Evolutionary conservation across 2,888 invertebrate species (phyloP).

Genomic region (Spicauda simplicius): DNA sequence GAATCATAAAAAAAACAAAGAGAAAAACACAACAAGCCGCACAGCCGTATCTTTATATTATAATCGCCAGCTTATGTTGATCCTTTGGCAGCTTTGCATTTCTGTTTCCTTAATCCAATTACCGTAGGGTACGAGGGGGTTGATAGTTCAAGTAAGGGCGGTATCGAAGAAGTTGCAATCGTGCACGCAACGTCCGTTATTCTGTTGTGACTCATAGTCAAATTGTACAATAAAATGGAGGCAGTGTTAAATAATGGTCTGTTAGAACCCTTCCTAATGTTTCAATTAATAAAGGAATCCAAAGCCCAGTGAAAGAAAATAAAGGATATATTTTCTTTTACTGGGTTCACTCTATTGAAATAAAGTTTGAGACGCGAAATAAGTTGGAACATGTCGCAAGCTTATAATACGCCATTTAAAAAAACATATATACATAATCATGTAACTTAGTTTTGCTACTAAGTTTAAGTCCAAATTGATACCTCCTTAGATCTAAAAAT

Average conservation of each 20-base stretch:
- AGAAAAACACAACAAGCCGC: slow-evolving; percentile 43
- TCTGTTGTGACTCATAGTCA: slow-evolving; percentile 57
- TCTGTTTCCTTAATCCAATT: slow-evolving; percentile 52
- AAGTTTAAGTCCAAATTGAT: no score
- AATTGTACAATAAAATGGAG: slow-evolving; percentile 44
- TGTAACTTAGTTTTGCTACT: no score
- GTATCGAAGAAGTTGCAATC: slow-evolving; percentile 52
- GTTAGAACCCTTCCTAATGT: slow-evolving; percentile 28
- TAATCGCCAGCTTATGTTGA: slow-evolving; percentile 49
- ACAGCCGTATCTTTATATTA: slow-evolving; percentile 50
- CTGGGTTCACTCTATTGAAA: no score
- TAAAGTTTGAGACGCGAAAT: no score
- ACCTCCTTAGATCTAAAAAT: no score
- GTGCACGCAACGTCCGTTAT: slow-evolving; percentile 60
- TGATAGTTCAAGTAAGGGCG: slow-evolving; percentile 53
- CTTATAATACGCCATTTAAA: no score
- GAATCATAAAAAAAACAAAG: slow-evolving; percentile 44
- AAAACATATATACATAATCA: no score
- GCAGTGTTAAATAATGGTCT: slow-evolving; percentile 47
- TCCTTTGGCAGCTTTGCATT: slow-evolving; percentile 46
- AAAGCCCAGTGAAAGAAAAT: no score
- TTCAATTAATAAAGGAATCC: not conserved
- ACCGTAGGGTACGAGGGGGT: slow-evolving; percentile 49
- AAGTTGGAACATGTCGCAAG: no score
- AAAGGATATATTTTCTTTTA: no score